These are phyloP conservation scores for Nysson spinosus DNA, from an alignment of 2,888 invertebrate genomes.

Conservation along the genomic window DNA sequence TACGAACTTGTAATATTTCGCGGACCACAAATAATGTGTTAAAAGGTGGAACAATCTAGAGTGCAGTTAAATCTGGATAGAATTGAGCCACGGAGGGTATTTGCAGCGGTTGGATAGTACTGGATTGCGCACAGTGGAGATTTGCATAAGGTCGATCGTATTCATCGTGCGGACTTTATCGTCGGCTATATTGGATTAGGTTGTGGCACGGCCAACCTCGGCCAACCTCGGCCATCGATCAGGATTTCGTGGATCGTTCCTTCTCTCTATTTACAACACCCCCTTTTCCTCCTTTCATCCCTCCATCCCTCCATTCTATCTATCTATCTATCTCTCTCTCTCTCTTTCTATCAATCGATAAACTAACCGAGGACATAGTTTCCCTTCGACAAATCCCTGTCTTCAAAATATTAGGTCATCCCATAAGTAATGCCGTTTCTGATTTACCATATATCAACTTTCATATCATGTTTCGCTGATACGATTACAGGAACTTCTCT, in stretches of 20 bases:
- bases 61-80: too few species aligned
- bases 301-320: neutral
- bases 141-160: slow-evolving; percentile 41
- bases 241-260: slow-evolving; percentile 20
- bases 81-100: slow-evolving; percentile 4
- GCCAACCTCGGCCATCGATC: slow-evolving; percentile 23
- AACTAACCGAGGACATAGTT: too few species aligned
- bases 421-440: too few species aligned
- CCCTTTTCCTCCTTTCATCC: neutral
- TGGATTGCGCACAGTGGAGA: slow-evolving; percentile 19
- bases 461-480: too few species aligned
- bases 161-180: slow-evolving; percentile 34
- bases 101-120: neutral
- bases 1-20: too few species aligned
- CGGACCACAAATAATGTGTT: too few species aligned
- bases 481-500: too few species aligned
- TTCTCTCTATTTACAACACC: neutral
- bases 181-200: slow-evolving; percentile 16
- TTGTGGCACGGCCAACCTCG: slow-evolving; percentile 1
- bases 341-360: too few species aligned
- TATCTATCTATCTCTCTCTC: slow-evolving; percentile 31
- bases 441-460: too few species aligned
- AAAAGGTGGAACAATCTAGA: too few species aligned
- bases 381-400: too few species aligned
- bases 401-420: too few species aligned